Percentiles rank a stretch among this genome's conserved stretches.
Conservation (phyloP, 2,888 invertebrate genomes). For the Lithophane semibrunnea region DNA sequence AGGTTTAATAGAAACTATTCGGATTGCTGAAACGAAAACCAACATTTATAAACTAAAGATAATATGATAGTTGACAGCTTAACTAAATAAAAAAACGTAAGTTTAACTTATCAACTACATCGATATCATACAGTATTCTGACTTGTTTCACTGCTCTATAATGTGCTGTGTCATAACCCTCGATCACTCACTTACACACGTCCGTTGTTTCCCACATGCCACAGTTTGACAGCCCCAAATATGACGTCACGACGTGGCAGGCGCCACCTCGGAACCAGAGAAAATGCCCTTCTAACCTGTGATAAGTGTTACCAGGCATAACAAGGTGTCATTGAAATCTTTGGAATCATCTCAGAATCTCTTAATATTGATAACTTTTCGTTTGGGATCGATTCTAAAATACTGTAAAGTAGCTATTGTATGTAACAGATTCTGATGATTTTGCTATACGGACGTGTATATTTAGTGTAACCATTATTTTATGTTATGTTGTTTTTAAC, state of each 20-base stretch:
- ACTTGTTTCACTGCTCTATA: constrained; percentile 25
- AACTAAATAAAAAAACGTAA: too few relatives aligned
- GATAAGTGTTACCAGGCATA: constrained; percentile 39
- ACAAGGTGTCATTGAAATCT: constrained; percentile 27
- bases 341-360: neutral
- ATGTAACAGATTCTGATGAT: neutral
- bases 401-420: neutral
- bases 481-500: neutral
- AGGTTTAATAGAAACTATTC: neutral
- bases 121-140: neutral
- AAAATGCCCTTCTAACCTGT: constrained; percentile 27
- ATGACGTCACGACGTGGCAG: constrained; percentile 65
- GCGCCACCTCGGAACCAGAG: constrained; percentile 60
- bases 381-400: neutral
- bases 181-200: constrained; percentile 62
- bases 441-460: neutral
- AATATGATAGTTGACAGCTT: too few relatives aligned
- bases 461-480: neutral
- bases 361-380: neutral
- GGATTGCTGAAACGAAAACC: neutral
- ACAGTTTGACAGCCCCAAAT: constrained; percentile 67
- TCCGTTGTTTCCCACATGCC: constrained; percentile 69
- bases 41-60: too few relatives aligned
- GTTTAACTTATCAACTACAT: neutral
- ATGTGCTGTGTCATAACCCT: constrained; percentile 39